phyloP scores from a whole-genome alignment of 2,888 invertebrate genomes.

The Heliothis peltigera region DNA sequence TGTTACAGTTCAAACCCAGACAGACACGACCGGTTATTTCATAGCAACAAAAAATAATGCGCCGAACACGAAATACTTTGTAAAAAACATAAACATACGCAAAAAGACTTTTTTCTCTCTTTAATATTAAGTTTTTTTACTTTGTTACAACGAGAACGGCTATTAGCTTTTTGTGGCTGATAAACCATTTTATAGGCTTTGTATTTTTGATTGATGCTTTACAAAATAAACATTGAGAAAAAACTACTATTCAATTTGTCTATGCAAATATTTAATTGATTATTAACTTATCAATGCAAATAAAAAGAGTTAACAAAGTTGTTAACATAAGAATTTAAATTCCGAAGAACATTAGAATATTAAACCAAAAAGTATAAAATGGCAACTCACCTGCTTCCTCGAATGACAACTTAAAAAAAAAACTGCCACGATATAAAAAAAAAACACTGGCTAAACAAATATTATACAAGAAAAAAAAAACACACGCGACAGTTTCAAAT shows the following conservation, averaged over 20 bases:
- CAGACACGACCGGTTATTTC: constrained; percentile 19
- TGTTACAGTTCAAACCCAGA: constrained; percentile 19
- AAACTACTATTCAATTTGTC: not conserved
- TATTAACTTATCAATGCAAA: not conserved
- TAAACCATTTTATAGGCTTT: constrained; percentile 35
- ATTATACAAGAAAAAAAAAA: constrained; percentile 62
- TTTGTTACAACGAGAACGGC: constrained; percentile 23
- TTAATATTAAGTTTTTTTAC: constrained; percentile 36
- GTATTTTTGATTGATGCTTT: constrained; percentile 24
- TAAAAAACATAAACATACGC: constrained; percentile 48
- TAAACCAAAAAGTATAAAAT: constrained; percentile 52
- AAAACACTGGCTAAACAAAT: constrained; percentile 55
- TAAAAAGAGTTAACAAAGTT: not conserved
- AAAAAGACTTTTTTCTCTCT: constrained; percentile 37
- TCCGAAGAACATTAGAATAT: not conserved
- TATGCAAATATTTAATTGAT: not conserved
- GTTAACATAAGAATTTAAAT: not conserved
- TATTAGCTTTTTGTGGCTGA: constrained; percentile 44
- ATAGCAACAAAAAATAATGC: constrained; percentile 32
- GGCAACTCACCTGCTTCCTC: constrained; percentile 60
- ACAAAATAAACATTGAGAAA: constrained; percentile 13
- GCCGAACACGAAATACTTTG: constrained; percentile 13
- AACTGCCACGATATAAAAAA: constrained; percentile 58
- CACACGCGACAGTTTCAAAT: constrained; percentile 62
- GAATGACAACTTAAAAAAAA: constrained; percentile 53